These are phyloP conservation scores for Rhombomys opimus DNA, from an alignment of 2,113 vertebrate species.

Conservation along the genomic window DNA sequence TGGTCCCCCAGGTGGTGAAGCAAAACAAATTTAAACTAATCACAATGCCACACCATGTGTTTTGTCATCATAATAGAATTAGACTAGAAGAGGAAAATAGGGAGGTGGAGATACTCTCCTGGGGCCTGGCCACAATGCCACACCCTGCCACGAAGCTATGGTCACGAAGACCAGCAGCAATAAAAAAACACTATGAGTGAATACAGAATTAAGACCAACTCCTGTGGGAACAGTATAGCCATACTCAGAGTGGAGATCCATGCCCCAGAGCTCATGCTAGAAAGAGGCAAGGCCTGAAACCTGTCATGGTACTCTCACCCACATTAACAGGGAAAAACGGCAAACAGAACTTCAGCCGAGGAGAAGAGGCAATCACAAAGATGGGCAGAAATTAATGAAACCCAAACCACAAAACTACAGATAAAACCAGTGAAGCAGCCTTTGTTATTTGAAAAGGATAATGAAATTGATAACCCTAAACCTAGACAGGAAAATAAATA, in stretches of 20 bases:
- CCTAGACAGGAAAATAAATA: not conserved
- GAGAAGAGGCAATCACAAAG: not conserved
- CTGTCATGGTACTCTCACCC: not conserved
- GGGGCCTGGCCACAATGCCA: not conserved
- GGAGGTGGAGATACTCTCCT: too few species aligned
- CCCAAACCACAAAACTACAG: not conserved
- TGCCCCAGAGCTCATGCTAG: rapidly evolving
- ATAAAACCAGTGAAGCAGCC: not conserved
- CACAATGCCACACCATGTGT: not conserved
- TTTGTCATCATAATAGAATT: not conserved
- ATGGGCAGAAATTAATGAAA: not conserved
- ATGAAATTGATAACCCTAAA: not conserved
- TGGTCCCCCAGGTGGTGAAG: too few species aligned
- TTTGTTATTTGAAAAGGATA: not conserved
- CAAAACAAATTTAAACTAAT: not conserved
- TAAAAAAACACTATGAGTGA: too few species aligned
- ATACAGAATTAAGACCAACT: not conserved
- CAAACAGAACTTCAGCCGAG: not conserved
- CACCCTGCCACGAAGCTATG: rapidly evolving
- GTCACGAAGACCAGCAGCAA: not conserved
- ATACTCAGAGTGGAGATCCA: not conserved
- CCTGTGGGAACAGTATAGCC: not conserved
- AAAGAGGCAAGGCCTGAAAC: not conserved
- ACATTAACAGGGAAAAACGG: not conserved
- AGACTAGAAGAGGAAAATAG: not conserved